These are phyloP conservation scores for Scaptomyza cyrtandrae DNA, from an alignment of 2,888 invertebrate genomes.

Conservation along the genomic window DNA sequence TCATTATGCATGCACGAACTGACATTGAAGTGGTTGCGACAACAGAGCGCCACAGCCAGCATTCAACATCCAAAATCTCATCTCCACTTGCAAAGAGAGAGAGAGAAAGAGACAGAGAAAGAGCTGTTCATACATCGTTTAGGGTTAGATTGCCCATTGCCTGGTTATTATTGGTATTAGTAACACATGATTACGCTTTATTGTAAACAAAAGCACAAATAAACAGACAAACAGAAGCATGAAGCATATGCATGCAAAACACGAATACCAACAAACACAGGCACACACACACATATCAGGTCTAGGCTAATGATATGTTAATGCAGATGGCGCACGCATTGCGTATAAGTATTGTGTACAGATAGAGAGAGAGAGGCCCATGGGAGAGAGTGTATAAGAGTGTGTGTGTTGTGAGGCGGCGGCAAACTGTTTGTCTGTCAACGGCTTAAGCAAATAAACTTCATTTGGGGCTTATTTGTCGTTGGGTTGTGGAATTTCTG, in stretches of 20 bases:
- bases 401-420: slow-evolving; percentile 23
- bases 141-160: slow-evolving; percentile 73
- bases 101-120: not conserved
- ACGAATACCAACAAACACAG: slow-evolving; percentile 20
- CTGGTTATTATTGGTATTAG: slow-evolving; percentile 75
- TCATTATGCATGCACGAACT: slow-evolving; percentile 78
- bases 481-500: slow-evolving; percentile 42
- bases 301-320: slow-evolving; percentile 69
- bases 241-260: slow-evolving; percentile 36
- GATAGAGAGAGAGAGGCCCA: not conserved
- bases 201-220: slow-evolving; percentile 76
- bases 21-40: slow-evolving; percentile 74
- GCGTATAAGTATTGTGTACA: slow-evolving; percentile 68
- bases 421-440: slow-evolving; percentile 73
- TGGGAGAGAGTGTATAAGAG: slow-evolving; percentile 3
- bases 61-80: slow-evolving; percentile 14
- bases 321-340: slow-evolving; percentile 74
- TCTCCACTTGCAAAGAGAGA: not conserved
- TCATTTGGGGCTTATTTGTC: slow-evolving; percentile 54
- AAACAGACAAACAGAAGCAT: slow-evolving; percentile 64
- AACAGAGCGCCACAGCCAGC: slow-evolving; percentile 31
- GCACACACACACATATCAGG: slow-evolving; percentile 13
- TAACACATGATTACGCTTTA: slow-evolving; percentile 78
- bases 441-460: slow-evolving; percentile 75
- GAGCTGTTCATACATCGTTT: slow-evolving; percentile 51